Percentiles rank a stretch among this genome's conserved stretches.
Conservation (phyloP, 2,113 vertebrate genomes). For the Formicarius rufipectus region DNA sequence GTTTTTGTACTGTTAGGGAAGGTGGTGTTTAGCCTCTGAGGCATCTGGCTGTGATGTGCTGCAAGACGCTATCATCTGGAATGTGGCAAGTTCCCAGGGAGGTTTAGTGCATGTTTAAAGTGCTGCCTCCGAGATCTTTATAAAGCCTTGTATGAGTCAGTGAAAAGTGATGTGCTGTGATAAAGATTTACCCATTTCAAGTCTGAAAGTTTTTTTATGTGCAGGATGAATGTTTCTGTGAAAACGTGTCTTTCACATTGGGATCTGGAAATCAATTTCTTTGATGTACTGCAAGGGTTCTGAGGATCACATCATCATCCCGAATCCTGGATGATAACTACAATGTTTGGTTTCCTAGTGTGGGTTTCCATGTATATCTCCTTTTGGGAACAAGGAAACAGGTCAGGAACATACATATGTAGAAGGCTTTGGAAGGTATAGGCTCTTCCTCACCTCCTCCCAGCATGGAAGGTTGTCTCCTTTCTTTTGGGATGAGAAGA, state of each 20-base stretch:
- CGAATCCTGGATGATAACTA: neutral
- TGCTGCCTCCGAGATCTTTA: neutral
- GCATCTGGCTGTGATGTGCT: neutral
- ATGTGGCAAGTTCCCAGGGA: neutral
- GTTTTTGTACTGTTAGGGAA: neutral
- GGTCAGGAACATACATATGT: neutral
- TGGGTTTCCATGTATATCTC: neutral
- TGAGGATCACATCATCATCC: neutral
- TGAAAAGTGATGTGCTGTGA: neutral
- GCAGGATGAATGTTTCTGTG: neutral
- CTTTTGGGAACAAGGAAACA: neutral
- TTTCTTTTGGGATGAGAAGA: neutral
- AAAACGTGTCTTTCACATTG: neutral
- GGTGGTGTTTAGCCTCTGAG: neutral
- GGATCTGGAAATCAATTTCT: neutral
- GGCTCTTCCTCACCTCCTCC: neutral
- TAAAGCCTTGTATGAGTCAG: neutral
- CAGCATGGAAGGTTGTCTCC: neutral
- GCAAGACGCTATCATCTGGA: neutral
- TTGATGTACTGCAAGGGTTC: neutral
- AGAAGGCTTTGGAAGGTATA: neutral
- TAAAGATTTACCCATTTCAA: neutral
- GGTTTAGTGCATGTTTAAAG: neutral
- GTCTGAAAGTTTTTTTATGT: neutral
- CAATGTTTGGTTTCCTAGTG: neutral